phyloP scores from a whole-genome alignment of 1,140 invertebrate species.

The Eriocheir sinensis region DNA sequence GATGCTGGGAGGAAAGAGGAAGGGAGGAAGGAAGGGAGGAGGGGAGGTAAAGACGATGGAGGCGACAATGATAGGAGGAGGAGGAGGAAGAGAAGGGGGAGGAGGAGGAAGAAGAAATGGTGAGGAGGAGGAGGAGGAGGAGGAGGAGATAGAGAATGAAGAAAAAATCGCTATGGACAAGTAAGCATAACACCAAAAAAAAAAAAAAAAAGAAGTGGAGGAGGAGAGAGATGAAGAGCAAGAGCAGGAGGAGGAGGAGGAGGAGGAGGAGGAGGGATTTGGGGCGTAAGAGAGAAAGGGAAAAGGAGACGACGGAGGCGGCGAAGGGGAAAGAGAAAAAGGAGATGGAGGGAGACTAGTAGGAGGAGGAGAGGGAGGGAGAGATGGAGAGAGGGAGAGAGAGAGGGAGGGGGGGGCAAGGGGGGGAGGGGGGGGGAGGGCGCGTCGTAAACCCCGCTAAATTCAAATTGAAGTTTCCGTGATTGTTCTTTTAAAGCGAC shows the following conservation, averaged over 20 bases:
- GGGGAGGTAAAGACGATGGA: neutral
- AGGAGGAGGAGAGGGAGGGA: neutral
- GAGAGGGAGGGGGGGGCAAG: neutral
- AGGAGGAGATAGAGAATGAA: neutral
- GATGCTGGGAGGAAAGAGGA: neutral
- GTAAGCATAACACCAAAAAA: neutral
- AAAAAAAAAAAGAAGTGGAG: neutral
- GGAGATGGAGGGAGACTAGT: neutral
- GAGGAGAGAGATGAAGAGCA: neutral
- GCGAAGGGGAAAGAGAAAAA: neutral
- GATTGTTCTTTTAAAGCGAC: constrained; percentile 71
- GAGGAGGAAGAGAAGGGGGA: neutral
- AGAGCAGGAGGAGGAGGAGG: neutral
- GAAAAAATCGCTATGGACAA: neutral
- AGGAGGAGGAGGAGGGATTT: neutral
- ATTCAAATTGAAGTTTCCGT: constrained; percentile 76
- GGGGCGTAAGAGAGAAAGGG: neutral
- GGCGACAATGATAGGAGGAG: neutral
- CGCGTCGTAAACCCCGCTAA: constrained; percentile 71
- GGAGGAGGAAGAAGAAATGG: neutral
- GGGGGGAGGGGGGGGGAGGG: neutral
- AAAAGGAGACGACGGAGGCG: neutral
- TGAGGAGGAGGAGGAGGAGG: neutral
- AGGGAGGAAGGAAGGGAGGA: neutral
- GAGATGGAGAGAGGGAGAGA: neutral